Base-by-base conservation (phyloP, 2,113 vertebrate genomes). In the Prionailurus bengalensis region DNA sequence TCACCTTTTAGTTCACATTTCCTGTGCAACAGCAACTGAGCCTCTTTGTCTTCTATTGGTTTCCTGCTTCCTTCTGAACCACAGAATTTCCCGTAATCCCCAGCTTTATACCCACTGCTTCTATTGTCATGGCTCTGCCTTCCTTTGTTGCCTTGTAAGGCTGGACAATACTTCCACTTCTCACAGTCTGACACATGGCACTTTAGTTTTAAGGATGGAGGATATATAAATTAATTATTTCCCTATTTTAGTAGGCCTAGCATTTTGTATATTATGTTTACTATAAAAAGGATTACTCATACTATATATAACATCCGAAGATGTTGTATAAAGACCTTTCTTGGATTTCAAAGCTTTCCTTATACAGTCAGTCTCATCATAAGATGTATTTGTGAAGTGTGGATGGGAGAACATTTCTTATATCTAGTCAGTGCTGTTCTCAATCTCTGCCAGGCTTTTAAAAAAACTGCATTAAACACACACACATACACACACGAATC, bases 401-500 rank as follows among this genome's bases (percentile, higher is more conserved):
- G 29, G 39, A 82, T 16, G 3, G 17, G 51, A 68, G 48, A 79
- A 14, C 31, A 42, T 63, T 90, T 68, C 66, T 53, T 73, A 93
- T 93, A 25, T 97, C 96, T 98, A 81, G 92, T 94, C 91, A 91
- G 79, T 97, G 94, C 93, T 92, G 39, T 96, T 86, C 95, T 81
- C 92, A 97, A 97, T 95, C 21, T 78, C 89, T 97, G 63, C 61
- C 89, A 94, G 97, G 87, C 51, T 94, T 39, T 87, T 86, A 7
- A 25, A 10, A 94, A 96, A 98, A 97, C 95, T 97, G 85, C 78
- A 97, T 97, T 97, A 97, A 98, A 96, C 42, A 53, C 25, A 84
- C 45, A 66, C n/a, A 97, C 94, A 53, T 16, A 17, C 61, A 63
- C 68, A 71, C 33, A n/a, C 16, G 36, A 95, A 97, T 97, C 97